Base-by-base conservation (phyloP, 2,797 vertebrate species). In the Siniperca obscura region DNA sequence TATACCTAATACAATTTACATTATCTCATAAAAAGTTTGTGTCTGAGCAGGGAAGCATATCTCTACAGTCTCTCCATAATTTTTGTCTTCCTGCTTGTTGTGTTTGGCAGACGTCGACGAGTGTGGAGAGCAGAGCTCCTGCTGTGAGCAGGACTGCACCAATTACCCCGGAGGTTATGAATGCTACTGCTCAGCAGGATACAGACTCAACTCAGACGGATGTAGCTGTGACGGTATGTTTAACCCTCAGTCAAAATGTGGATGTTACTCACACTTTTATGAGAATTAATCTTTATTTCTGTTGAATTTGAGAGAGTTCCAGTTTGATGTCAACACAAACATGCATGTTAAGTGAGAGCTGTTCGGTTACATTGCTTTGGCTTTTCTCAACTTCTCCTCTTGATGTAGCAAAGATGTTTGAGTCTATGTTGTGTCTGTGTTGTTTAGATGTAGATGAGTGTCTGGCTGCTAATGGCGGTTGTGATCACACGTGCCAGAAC, bases 151-250 rank as follows among this genome's bases (percentile, higher is more conserved):
- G 81, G 96, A 96, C 70, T 99, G 98, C 67, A 96, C 94, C 93
- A 97, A 99, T 84, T 98, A 97, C 48, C 96, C 97, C 0, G 98
- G 98, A 0, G 98, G 98, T n/a, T 99, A 98, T 0, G 97, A 99
- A 90, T 99, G 98, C n/a, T 93, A 96, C 95, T 99, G 98, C 93
- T 91, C 95, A 0, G 96, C 97, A 0, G 98, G 98, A 2, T 98
- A 97, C 93, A 90, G 95, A 55, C 96, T 98, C 72, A 91, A 90
- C 86, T 2, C 94, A 0, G 97, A 98, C 0, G 98, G 98, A 71
- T 99, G 98, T 2, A 91, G 95, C 53, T 99, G 98, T 42, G 96
- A 98, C 0, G 98, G 98, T 99, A 90, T 89, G 94, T 72, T 61
- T 19, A 60, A 60, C 48, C 40, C 38, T 40, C 27, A 52, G 16